Evolutionary conservation across 2,797 vertebrate genomes (phyloP).

Genomic region (Sebastes trivittatus): DNA sequence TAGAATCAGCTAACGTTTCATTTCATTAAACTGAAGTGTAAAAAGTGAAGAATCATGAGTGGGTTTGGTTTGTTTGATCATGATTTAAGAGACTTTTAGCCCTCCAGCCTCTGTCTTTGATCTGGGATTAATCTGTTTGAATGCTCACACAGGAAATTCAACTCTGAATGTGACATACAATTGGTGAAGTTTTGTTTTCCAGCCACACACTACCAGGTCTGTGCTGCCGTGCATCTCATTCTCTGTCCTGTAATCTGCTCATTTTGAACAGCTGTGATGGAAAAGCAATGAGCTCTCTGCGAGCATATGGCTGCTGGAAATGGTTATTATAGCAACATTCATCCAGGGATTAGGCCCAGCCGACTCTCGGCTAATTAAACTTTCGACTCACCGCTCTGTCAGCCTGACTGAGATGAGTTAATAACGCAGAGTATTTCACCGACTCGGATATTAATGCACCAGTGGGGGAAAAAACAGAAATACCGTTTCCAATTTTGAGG

Average conservation of each 20-base stretch:
- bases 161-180: neutral
- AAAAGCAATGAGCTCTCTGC: conserved; percentile 21
- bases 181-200: neutral
- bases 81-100: conserved; percentile 3
- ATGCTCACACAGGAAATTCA: neutral
- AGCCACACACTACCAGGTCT: neutral
- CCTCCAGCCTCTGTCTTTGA: neutral
- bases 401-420: conserved; percentile 38
- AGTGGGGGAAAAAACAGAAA: neutral
- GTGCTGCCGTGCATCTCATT: neutral
- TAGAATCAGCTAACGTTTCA: neutral
- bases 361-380: conserved; percentile 64
- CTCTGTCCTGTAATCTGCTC: conserved; percentile 5
- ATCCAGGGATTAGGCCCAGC: conserved; percentile 57
- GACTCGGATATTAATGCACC: conserved; percentile 10
- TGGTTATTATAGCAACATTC: conserved; percentile 51
- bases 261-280: conserved; percentile 39
- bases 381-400: conserved; percentile 19
- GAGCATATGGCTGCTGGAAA: conserved; percentile 36
- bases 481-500: conserved; percentile 21
- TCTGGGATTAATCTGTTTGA: neutral
- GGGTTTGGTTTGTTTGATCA: neutral
- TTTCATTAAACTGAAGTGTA: neutral
- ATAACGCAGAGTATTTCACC: conserved; percentile 23
- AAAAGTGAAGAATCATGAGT: neutral